A percentile compares a stretch with the other conserved stretches of the same genome.
phyloP scores from a whole-genome alignment of 2,113 vertebrate species.

The Ctenomys sociabilis region DNA sequence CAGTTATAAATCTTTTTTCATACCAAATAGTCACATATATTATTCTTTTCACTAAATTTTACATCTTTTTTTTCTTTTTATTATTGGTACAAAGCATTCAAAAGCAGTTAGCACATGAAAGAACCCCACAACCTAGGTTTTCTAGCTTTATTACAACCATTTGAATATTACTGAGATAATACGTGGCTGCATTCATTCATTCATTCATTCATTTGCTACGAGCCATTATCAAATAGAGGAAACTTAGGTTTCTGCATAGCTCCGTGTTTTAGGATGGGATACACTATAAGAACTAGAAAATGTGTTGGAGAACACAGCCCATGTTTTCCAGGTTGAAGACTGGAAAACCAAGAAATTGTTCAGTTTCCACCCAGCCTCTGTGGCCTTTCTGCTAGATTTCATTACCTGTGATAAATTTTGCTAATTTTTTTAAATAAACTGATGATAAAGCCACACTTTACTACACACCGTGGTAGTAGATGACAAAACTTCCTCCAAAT shows the following conservation, averaged over 20 bases:
- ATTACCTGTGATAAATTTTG: not conserved
- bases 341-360: conserved; percentile 37
- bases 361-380: not conserved
- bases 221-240: not conserved
- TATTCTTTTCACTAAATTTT: conserved; percentile 55
- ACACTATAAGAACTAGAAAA: not conserved
- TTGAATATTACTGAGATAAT: conserved; percentile 43
- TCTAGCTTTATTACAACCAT: not conserved
- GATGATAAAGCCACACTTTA: conserved; percentile 44
- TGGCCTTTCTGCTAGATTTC: not conserved
- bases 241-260: not conserved
- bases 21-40: not conserved
- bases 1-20: conserved; percentile 15
- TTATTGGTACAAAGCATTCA: conserved; percentile 32
- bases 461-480: not conserved
- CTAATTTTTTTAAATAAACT: conserved; percentile 52
- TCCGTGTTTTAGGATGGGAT: not conserved
- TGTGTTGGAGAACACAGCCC: not conserved
- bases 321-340: conserved; percentile 2
- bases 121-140: not conserved
- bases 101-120: conserved; percentile 38
- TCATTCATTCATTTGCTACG: conserved; percentile 19
- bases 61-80: conserved; percentile 35
- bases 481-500: conserved; percentile 41
- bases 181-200: not conserved